Conservation (phyloP, 2,888 invertebrate genomes). For the Brachylomia viminalis region DNA sequence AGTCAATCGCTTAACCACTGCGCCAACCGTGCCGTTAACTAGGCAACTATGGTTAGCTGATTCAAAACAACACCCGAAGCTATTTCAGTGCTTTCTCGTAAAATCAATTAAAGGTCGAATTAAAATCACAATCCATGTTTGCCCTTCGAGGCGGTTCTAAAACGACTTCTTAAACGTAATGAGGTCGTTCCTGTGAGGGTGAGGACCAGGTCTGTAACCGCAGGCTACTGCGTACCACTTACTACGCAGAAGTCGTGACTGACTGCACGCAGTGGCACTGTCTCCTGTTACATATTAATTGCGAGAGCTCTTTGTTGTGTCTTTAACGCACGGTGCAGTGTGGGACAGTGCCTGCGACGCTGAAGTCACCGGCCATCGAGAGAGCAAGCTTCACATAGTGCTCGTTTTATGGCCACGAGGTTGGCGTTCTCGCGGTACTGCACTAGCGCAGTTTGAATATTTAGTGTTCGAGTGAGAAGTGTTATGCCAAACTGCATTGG, state of each 20-base stretch:
- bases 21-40: too few species aligned
- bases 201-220: not conserved
- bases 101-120: not conserved
- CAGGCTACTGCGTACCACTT: constrained; percentile 4
- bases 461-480: constrained; percentile 10
- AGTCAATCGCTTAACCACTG: too few species aligned
- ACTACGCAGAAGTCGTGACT: constrained; percentile 17
- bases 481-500: constrained; percentile 66
- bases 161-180: not conserved
- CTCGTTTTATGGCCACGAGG: not conserved
- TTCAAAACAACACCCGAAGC: not conserved
- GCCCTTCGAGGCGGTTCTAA: not conserved
- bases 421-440: not conserved
- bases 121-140: not conserved
- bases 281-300: constrained; percentile 30
- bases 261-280: constrained; percentile 28
- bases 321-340: not conserved
- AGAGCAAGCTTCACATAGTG: not conserved
- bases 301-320: not conserved
- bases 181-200: not conserved
- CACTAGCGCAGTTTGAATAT: not conserved
- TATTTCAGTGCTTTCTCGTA: not conserved
- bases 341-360: not conserved
- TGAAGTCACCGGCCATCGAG: not conserved
- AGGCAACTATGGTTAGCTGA: too few species aligned